These are phyloP conservation scores for Hoplostethus mediterraneus DNA, from an alignment of 2,797 vertebrate genomes.

Conservation along the genomic window DNA sequence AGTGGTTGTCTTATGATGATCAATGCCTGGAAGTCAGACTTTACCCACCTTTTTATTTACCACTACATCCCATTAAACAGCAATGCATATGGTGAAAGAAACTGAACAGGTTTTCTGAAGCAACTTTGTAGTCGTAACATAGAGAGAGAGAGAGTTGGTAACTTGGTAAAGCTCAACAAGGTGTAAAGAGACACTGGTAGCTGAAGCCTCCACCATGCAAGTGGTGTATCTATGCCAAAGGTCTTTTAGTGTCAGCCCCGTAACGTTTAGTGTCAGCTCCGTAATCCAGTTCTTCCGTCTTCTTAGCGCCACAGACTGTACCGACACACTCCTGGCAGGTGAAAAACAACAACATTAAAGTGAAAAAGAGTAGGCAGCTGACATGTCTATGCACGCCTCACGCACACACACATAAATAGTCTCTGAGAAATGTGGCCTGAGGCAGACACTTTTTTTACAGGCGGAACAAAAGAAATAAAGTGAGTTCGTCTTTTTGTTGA, in stretches of 20 bases:
- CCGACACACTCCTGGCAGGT: slow-evolving; percentile 20
- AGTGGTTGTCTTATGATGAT: too few species aligned
- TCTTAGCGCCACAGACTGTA: slow-evolving; percentile 1
- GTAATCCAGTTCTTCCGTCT: neutral
- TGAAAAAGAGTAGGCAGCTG: slow-evolving; percentile 18
- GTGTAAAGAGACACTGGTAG: neutral
- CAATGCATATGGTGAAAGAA: too few species aligned
- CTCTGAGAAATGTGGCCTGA: slow-evolving; percentile 47
- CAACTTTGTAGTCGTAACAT: too few species aligned
- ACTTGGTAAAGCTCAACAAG: too few species aligned
- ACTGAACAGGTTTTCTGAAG: too few species aligned
- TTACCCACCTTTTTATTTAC: too few species aligned
- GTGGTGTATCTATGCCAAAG: neutral
- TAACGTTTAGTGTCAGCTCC: slow-evolving; percentile 4
- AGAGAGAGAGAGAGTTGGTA: too few species aligned
- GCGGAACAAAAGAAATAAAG: slow-evolving; percentile 30
- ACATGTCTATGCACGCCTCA: slow-evolving; percentile 50
- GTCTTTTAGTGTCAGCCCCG: neutral
- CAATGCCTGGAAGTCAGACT: too few species aligned
- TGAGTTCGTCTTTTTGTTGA: slow-evolving; percentile 17
- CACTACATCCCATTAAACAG: too few species aligned
- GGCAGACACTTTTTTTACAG: slow-evolving; percentile 29
- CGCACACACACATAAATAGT: slow-evolving; percentile 9
- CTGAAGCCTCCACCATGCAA: neutral
- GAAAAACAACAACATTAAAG: slow-evolving; percentile 43